Base-by-base conservation (phyloP, 1,140 invertebrate genomes). In the Habropoda laboriosa region DNA sequence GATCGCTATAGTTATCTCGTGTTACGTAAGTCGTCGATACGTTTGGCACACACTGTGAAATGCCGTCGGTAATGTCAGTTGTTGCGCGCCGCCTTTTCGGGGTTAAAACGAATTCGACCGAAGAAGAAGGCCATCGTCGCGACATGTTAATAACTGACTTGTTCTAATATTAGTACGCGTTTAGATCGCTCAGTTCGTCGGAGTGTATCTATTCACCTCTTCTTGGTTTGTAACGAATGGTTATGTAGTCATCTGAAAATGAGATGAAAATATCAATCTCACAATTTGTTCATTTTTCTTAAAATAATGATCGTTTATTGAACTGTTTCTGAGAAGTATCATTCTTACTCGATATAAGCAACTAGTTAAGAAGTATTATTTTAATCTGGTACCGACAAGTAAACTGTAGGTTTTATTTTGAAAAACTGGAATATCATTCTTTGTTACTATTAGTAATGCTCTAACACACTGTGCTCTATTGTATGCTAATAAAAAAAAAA, bases 231-330 rank as follows among this genome's bases (percentile, higher is more conserved):
- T 98, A 98, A 94, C 96, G 96, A 91, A 98, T 95, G 89, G 96
- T 97, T 92, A 97, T 95, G 95, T 96, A 97, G 94, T 97, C 96
- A 94, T 97, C 97, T 97, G 96, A 75, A 95, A 95, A 94, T 94
- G 90, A 75, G 58, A 82, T 81, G 49, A 18, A 27, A 3, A 24
- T 3, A 35, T 79, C 24, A 63, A 61, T 63, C 57, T 32, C 35
- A 13, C 4, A 30, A 12, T 30, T 4, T 10, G 18, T 45, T 27
- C 1, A 0, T 51, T n/a, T 42, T 24, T 16, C 13, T 60, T 16
- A n/a, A n/a, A n/a, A n/a, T n/a, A n/a, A n/a, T n/a, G n/a, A n/a
- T n/a, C 21, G 47, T 35, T 35, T 47, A 10, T 21, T n/a, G 45
- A n/a, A n/a, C 35, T 27, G n/a, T 6, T 18, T 55, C 8, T 27